phyloP scores from a whole-genome alignment of 1,140 invertebrate genomes.

The Heliconius hermathena region DNA sequence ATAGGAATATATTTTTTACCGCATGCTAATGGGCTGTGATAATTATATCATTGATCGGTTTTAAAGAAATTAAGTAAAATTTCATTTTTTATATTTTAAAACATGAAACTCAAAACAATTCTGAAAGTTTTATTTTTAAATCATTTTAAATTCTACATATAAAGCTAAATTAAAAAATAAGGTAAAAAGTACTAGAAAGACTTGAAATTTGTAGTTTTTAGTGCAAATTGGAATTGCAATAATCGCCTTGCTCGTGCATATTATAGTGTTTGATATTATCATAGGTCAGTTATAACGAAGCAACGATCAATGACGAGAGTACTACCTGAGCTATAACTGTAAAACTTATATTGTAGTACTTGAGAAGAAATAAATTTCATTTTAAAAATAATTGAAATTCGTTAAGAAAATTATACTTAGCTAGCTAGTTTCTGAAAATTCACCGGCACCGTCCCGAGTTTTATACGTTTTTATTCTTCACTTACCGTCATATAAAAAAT shows the following conservation, averaged over 20 bases:
- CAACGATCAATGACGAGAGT: slow-evolving; percentile 26
- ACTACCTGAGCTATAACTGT: not conserved
- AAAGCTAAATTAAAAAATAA: not conserved
- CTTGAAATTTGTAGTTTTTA: not conserved
- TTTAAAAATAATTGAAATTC: not conserved
- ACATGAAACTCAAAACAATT: too few species aligned
- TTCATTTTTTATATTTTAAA: too few species aligned
- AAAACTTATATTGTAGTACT: not conserved
- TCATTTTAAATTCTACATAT: too few species aligned
- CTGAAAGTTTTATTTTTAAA: too few species aligned
- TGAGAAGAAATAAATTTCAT: not conserved
- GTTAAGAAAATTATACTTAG: not conserved
- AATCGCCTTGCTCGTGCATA: not conserved
- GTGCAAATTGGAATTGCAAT: not conserved
- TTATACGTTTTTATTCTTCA: not conserved
- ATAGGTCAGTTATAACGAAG: slow-evolving; percentile 30
- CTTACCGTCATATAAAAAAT: not conserved
- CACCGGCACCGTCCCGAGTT: not conserved
- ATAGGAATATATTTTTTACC: too few species aligned
- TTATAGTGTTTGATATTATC: not conserved
- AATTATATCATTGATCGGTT: too few species aligned
- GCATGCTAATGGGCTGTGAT: too few species aligned
- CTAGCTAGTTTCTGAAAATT: not conserved
- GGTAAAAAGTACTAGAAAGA: not conserved
- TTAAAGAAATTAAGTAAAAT: too few species aligned